phyloP scores from a whole-genome alignment of 2,797 vertebrate species.

The Acanthopagrus latus region DNA sequence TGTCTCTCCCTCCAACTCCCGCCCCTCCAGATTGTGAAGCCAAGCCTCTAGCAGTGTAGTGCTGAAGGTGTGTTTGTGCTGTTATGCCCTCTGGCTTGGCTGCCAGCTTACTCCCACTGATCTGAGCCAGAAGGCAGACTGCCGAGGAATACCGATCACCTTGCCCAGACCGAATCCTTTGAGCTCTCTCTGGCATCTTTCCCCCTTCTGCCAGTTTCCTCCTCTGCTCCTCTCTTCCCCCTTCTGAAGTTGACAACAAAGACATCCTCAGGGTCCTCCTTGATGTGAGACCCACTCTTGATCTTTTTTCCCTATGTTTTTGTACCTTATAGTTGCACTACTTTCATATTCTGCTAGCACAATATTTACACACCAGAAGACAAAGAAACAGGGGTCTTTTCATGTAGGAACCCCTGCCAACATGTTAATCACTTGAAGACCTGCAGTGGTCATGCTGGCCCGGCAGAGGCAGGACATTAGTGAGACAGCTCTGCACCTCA shows the following conservation, averaged over 20 bases:
- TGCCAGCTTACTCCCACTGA: slow-evolving; percentile 99
- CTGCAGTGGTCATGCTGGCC: slow-evolving; percentile 68
- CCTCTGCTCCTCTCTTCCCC: slow-evolving; percentile 99
- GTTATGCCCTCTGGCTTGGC: slow-evolving; percentile 99
- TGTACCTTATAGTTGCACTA: slow-evolving; percentile 99
- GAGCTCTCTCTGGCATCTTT: slow-evolving; percentile 99
- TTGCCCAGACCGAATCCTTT: slow-evolving; percentile 99
- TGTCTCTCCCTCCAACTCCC: slow-evolving; percentile 70
- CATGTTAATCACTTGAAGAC: slow-evolving; percentile 84
- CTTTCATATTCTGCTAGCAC: slow-evolving; percentile 99
- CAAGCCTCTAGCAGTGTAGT: slow-evolving; percentile 91
- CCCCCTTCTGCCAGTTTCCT: slow-evolving; percentile 99
- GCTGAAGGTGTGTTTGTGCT: slow-evolving; percentile 99
- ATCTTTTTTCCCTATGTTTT: slow-evolving; percentile 99
- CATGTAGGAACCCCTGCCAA: slow-evolving; percentile 84
- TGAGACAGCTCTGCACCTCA: slow-evolving; percentile 40
- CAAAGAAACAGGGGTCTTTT: slow-evolving; percentile 94
- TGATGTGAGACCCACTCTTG: slow-evolving; percentile 99
- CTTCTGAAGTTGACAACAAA: slow-evolving; percentile 99
- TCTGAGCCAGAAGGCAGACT: slow-evolving; percentile 99
- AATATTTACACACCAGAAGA: slow-evolving; percentile 99
- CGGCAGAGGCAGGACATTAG: slow-evolving; percentile 66
- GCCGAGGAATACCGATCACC: slow-evolving; percentile 99
- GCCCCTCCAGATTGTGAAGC: slow-evolving; percentile 88
- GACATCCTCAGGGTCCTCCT: slow-evolving; percentile 99